Base-by-base conservation (phyloP, 2,888 invertebrate species). In the Habrosyne pyritoides region DNA sequence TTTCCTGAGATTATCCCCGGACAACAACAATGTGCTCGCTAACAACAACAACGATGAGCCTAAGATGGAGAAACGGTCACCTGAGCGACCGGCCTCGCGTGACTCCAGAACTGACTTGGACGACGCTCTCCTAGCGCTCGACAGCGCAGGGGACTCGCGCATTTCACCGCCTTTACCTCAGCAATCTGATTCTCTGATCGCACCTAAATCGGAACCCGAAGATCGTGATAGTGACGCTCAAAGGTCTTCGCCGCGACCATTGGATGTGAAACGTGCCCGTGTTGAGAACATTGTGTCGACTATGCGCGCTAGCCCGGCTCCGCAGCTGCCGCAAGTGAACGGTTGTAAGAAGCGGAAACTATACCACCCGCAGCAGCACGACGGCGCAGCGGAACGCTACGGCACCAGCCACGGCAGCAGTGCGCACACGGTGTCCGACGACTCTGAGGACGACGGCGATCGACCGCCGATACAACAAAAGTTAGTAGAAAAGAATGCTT, bases 341-440 rank as follows among this genome's bases (percentile, higher is more conserved):
- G 98, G 98, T 52, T 98, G 98, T 89, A 98, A 98, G 87, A 99
- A 99, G 88, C 95, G 99, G 51, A 99, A 99, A 88, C 94, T 98
- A 28, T 98, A 98, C 83, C 98, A 98, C 79, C 99, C 99, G 10
- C 98, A 98, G 86, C 98, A 98, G 80, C 98, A 98, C 86, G 96
- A 96, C 79, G 93, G 94, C 55, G 94, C 94, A 26, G 94, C 94
- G 69, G 95, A 95, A 69, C 89, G 95, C n/a, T 91, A 91, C 69
- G 89, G 89, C 42, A 83, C 84, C 66, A 88, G 94, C 89, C 81
- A 94, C 87, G 65, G 85, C 64, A 87, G 89, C 76, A 88, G 88
- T 64, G 88, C 84, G 22, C 89, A 87, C 56, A 89, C 91, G 30
- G 82, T 91, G 57, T 94, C 95, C 52, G 95, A 95, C 69, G 95